Evolutionary conservation across 2,888 invertebrate genomes (phyloP).

Genomic region (Ctenicera cuprea): DNA sequence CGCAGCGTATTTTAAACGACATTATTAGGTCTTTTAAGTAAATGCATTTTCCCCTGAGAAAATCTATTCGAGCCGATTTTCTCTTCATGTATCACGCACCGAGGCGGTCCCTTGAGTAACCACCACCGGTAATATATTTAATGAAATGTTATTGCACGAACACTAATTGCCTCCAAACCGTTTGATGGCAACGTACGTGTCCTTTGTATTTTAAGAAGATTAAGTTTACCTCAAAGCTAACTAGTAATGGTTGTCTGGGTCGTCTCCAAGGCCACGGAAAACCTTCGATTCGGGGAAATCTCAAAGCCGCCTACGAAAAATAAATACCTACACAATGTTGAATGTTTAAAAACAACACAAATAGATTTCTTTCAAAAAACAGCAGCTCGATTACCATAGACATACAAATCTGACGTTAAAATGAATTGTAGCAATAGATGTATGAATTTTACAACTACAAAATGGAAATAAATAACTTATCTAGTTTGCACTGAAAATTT

Average conservation of each 20-base stretch:
- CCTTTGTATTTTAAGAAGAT: conserved; percentile 49
- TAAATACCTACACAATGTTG: too few species aligned
- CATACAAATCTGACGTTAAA: too few species aligned
- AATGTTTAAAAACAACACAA: too few species aligned
- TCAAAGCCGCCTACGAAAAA: too few species aligned
- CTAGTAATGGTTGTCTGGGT: not conserved
- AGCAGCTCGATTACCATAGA: too few species aligned
- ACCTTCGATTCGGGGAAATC: not conserved
- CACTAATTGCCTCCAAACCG: conserved; percentile 48
- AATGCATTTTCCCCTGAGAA: conserved; percentile 36
- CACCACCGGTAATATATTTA: conserved; percentile 50
- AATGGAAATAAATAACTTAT: too few species aligned
- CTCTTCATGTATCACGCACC: conserved; percentile 47
- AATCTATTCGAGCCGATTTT: conserved; percentile 46
- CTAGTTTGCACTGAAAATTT: too few species aligned
- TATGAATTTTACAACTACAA: too few species aligned
- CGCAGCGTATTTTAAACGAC: not conserved
- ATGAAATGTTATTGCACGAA: conserved; percentile 49
- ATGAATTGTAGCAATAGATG: too few species aligned
- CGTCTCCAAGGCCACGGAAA: not conserved
- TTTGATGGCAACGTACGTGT: conserved; percentile 44
- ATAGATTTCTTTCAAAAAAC: too few species aligned
- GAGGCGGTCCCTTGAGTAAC: conserved; percentile 44
- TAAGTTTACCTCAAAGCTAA: conserved; percentile 35
- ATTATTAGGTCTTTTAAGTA: conserved; percentile 26